A percentile compares a stretch with the other conserved stretches of the same genome.
phyloP scores from a whole-genome alignment of 2,113 vertebrate species.

The Coreoperca whiteheadi region DNA sequence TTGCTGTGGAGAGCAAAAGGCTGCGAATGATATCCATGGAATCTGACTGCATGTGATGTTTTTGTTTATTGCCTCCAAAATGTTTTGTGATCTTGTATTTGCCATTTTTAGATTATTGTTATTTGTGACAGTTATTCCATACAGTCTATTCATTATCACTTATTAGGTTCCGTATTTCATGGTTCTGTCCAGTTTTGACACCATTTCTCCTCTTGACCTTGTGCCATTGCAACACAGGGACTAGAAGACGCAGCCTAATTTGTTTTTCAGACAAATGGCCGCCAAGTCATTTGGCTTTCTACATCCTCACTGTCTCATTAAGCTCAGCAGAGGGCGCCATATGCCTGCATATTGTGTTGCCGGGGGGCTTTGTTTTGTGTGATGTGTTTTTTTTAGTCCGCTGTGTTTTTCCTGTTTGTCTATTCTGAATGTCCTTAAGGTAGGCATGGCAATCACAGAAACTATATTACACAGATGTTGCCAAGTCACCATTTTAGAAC shows the following conservation, averaged over 20 bases:
- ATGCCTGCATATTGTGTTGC: conserved; percentile 1
- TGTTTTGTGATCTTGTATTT: background rate
- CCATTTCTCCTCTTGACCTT: background rate
- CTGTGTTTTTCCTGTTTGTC: background rate
- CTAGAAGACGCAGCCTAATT: background rate
- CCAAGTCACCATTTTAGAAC: background rate
- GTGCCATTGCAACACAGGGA: background rate
- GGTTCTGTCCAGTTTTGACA: background rate
- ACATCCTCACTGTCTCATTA: conserved; percentile 10
- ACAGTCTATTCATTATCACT: background rate
- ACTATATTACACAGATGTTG: background rate
- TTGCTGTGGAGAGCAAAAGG: background rate
- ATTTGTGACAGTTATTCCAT: background rate
- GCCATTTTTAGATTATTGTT: background rate
- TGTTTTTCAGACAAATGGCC: background rate
- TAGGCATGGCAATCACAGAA: background rate
- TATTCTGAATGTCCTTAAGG: background rate
- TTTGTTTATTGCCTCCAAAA: background rate
- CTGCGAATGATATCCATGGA: background rate
- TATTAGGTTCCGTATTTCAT: background rate
- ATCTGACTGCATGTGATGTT: background rate
- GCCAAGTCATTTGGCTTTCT: conserved; percentile 20
- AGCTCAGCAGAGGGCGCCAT: conserved; percentile 75
- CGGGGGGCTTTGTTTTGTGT: background rate
- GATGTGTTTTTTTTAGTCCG: background rate